Conservation (phyloP, 2,113 vertebrate genomes). For the Mesoclemmys tuberculata region DNA sequence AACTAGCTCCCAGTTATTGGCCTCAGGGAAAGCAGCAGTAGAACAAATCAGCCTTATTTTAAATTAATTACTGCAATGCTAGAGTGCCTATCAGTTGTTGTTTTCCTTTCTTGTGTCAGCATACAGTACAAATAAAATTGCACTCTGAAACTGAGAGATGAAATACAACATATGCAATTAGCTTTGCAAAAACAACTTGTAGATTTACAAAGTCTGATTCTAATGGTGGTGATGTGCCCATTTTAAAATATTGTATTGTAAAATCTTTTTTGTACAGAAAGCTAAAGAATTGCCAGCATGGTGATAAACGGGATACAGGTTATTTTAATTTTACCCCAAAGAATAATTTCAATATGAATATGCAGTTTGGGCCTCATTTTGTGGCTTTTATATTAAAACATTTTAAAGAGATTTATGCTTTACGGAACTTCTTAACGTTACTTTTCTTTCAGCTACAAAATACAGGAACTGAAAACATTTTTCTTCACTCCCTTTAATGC, state of each 20-base stretch:
- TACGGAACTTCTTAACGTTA: slow-evolving; percentile 45
- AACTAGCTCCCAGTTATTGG: slow-evolving; percentile 69
- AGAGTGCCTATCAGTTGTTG: slow-evolving; percentile 66
- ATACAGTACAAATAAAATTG: slow-evolving; percentile 43
- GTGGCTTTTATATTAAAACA: slow-evolving; percentile 61
- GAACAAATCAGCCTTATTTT: slow-evolving; percentile 77
- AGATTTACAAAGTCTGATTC: slow-evolving; percentile 54
- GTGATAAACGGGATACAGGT: slow-evolving; percentile 39
- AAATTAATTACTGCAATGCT: slow-evolving; percentile 76
- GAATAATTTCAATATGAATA: slow-evolving; percentile 49
- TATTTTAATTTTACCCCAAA: slow-evolving; percentile 67
- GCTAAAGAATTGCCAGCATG: slow-evolving; percentile 43
- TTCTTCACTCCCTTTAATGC: neutral
- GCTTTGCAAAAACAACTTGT: slow-evolving; percentile 46
- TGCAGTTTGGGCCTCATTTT: slow-evolving; percentile 58
- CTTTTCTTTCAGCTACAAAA: slow-evolving; percentile 2
- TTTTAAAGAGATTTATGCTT: slow-evolving; percentile 64
- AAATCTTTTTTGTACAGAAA: slow-evolving; percentile 52
- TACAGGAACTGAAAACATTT: neutral
- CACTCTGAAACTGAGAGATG: slow-evolving; percentile 31
- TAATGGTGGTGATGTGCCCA: slow-evolving; percentile 13
- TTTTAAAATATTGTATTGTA: slow-evolving; percentile 44
- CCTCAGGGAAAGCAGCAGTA: slow-evolving; percentile 65
- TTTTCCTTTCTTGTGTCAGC: slow-evolving; percentile 65
- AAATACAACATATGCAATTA: slow-evolving; percentile 45